Evolutionary conservation across 2,113 vertebrate genomes (phyloP).

Genomic region (Drymodes brunneopygia): DNA sequence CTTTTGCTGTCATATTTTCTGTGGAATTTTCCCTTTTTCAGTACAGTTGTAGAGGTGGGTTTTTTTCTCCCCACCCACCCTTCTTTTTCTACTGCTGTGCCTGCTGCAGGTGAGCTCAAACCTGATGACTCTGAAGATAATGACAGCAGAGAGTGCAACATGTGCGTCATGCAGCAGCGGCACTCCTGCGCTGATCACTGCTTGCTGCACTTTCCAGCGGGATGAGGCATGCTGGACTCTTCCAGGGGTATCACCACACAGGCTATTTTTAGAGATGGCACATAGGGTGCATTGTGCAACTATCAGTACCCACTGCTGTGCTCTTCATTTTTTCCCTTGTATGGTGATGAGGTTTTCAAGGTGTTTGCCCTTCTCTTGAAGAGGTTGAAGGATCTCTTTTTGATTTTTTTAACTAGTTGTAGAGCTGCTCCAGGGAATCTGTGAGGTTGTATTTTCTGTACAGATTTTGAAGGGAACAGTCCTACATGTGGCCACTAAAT

Average conservation of each 20-base stretch:
- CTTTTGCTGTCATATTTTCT: not conserved
- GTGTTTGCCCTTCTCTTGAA: not conserved
- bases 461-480: not conserved
- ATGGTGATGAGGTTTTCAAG: slow-evolving; percentile 32
- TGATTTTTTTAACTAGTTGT: not conserved
- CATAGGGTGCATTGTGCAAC: not conserved
- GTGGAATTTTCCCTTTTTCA: slow-evolving; percentile 12
- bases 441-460: not conserved
- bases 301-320: not conserved
- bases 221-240: not conserved
- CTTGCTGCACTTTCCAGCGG: not conserved
- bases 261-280: slow-evolving; percentile 42
- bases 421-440: not conserved
- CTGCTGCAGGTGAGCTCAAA: not conserved
- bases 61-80: not conserved
- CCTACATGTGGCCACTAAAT: not conserved
- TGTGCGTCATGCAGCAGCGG: not conserved
- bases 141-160: not conserved
- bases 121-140: slow-evolving; percentile 20
- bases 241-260: not conserved
- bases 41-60: not conserved
- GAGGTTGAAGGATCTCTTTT: not conserved
- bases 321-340: slow-evolving; percentile 48
- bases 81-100: not conserved
- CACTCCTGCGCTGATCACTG: not conserved